Percentiles rank a stretch among this genome's conserved stretches.
These are phyloP conservation scores for Notodonta dromedarius DNA, from an alignment of 2,888 invertebrate genomes.

Conservation along the genomic window DNA sequence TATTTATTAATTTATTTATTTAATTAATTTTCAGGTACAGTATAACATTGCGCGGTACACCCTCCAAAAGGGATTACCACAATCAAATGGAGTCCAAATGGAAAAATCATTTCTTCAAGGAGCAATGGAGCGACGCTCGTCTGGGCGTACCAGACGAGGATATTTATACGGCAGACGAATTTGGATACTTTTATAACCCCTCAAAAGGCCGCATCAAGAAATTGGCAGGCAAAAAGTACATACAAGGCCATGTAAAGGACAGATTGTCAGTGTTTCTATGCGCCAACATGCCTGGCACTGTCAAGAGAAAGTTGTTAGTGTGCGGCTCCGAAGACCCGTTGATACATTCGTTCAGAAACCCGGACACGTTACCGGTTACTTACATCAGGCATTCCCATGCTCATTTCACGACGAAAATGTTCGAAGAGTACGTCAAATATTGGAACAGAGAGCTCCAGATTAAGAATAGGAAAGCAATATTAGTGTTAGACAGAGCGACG, in stretches of 20 bases:
- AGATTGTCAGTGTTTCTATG: slow-evolving; percentile 54
- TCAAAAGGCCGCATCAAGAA: slow-evolving; percentile 57
- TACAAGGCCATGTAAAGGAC: slow-evolving; percentile 54
- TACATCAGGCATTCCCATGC: slow-evolving; percentile 53
- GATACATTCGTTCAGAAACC: slow-evolving; percentile 45
- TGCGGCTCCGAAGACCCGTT: slow-evolving; percentile 56
- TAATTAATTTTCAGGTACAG: slow-evolving; percentile 36
- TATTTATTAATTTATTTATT: too few relatives aligned
- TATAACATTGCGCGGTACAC: slow-evolving; percentile 42
- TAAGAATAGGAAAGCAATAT: slow-evolving; percentile 41
- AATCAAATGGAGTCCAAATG: slow-evolving; percentile 50
- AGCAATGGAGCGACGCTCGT: slow-evolving; percentile 53
- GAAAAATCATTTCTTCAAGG: slow-evolving; percentile 56
- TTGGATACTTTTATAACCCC: slow-evolving; percentile 54
- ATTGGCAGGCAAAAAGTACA: slow-evolving; percentile 50
- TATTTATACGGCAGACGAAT: slow-evolving; percentile 56
- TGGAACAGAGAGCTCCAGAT: slow-evolving; percentile 52
- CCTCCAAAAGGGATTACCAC: slow-evolving; percentile 38
- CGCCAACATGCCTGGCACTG: slow-evolving; percentile 50
- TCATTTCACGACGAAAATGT: slow-evolving; percentile 56
- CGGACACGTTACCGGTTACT: slow-evolving; percentile 50
- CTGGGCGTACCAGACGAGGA: slow-evolving; percentile 49
- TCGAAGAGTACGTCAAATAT: slow-evolving; percentile 54
- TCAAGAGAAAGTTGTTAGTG: slow-evolving; percentile 52
- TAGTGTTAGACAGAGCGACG: slow-evolving; percentile 53